Conservation (phyloP, 2,888 invertebrate species). For the Brachyptera risi region DNA sequence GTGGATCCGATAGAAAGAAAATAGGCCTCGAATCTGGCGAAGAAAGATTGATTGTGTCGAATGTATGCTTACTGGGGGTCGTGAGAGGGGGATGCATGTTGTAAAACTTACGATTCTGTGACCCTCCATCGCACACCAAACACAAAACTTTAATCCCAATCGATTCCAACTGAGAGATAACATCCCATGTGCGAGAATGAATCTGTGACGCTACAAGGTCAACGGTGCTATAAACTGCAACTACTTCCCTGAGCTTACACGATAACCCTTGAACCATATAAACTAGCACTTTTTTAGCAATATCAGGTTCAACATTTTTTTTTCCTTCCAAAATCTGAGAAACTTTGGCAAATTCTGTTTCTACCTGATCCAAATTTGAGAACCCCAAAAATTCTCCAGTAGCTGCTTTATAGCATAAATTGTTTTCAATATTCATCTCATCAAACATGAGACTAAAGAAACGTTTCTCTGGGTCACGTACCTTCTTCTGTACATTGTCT, state of each 20-base stretch:
- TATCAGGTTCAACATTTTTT: not conserved
- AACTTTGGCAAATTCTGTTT: not conserved
- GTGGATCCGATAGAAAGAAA: not conserved
- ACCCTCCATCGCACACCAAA: constrained; percentile 4
- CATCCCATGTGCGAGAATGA: constrained; percentile 7
- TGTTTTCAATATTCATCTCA: constrained; percentile 11
- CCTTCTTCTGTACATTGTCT: not conserved
- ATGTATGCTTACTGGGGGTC: not conserved
- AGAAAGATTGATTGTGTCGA: constrained; percentile 4
- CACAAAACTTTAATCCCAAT: not conserved
- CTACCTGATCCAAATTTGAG: not conserved
- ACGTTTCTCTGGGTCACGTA: not conserved
- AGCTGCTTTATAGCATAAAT: not conserved
- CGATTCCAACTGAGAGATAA: not conserved
- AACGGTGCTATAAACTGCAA: not conserved
- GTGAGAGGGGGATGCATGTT: constrained; percentile 6
- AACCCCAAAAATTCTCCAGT: constrained; percentile 3
- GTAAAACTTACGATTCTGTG: not conserved
- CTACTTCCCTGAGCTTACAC: constrained; percentile 2
- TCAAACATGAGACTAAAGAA: constrained; percentile 7
- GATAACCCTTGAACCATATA: constrained; percentile 1
- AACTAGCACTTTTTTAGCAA: constrained; percentile 6
- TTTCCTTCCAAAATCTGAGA: not conserved
- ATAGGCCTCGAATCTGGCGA: not conserved
- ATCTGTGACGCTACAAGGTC: not conserved